phyloP scores from a whole-genome alignment of 2,797 vertebrate species.

The Poecilia wingei region DNA sequence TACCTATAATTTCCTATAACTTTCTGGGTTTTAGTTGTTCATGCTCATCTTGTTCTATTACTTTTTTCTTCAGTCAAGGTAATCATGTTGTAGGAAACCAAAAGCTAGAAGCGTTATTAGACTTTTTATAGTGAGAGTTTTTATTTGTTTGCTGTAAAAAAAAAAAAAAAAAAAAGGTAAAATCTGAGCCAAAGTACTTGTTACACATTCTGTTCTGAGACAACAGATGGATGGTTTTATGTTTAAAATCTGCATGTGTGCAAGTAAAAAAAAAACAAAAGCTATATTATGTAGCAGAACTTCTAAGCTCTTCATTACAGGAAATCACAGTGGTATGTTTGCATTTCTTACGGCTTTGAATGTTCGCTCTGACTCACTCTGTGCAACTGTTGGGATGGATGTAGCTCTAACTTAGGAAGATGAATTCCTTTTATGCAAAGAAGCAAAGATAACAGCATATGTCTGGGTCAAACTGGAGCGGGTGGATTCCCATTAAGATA shows the following conservation, averaged over 20 bases:
- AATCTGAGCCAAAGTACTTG: neutral
- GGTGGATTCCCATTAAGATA: slow-evolving; percentile 9
- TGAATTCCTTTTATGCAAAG: slow-evolving; percentile 7
- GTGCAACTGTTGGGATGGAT: neutral
- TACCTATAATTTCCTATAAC: neutral
- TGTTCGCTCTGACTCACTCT: neutral
- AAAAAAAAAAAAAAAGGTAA: neutral
- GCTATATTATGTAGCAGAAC: slow-evolving; percentile 1
- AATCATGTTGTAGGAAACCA: neutral
- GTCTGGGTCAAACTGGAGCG: slow-evolving; percentile 29
- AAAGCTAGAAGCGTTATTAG: neutral
- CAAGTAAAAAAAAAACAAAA: neutral
- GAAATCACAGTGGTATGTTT: neutral
- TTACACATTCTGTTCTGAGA: slow-evolving; percentile 3
- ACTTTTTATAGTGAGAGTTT: neutral
- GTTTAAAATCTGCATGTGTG: neutral
- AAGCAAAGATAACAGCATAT: neutral
- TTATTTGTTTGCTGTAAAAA: neutral
- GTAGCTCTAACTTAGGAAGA: slow-evolving; percentile 2
- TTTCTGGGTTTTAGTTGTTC: neutral
- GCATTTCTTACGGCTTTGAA: neutral
- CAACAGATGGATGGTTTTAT: slow-evolving; percentile 2
- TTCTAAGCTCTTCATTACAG: slow-evolving; percentile 1
- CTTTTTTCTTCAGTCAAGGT: neutral
- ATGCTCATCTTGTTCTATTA: neutral